phyloP scores from a whole-genome alignment of 2,113 vertebrate genomes.

The Riparia riparia region DNA sequence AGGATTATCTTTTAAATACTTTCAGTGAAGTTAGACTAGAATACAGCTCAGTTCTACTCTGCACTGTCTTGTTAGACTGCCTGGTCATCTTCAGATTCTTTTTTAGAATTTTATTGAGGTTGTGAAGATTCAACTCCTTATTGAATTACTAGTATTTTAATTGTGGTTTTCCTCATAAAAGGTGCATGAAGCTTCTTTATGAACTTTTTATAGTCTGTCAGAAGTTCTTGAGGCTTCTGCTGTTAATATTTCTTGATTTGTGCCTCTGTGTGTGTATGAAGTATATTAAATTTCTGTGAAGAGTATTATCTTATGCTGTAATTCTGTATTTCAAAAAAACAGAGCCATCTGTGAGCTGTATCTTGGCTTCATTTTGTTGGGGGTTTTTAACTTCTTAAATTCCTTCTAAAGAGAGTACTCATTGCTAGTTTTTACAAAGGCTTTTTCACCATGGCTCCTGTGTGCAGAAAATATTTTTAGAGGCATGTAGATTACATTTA shows the following conservation, averaged over 20 bases:
- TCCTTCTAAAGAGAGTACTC: background rate
- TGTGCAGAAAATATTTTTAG: background rate
- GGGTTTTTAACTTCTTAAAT: accelerated
- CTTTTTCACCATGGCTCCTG: background rate
- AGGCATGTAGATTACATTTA: background rate
- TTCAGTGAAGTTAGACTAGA: background rate
- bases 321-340: background rate
- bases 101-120: background rate
- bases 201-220: background rate
- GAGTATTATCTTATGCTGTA: background rate
- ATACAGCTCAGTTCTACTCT: background rate
- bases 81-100: background rate
- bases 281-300: background rate
- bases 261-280: background rate
- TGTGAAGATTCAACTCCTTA: background rate
- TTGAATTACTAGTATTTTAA: background rate
- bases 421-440: background rate
- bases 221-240: background rate
- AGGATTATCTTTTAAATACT: background rate
- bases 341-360: background rate
- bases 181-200: background rate
- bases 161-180: background rate
- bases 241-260: background rate
- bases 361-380: background rate
- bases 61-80: background rate